Evolutionary conservation across 2,888 invertebrate species (phyloP), one percentile per base, ranked within the genome.

Genomic region (Scaptodrosophila latifasciaeformis): DNA sequence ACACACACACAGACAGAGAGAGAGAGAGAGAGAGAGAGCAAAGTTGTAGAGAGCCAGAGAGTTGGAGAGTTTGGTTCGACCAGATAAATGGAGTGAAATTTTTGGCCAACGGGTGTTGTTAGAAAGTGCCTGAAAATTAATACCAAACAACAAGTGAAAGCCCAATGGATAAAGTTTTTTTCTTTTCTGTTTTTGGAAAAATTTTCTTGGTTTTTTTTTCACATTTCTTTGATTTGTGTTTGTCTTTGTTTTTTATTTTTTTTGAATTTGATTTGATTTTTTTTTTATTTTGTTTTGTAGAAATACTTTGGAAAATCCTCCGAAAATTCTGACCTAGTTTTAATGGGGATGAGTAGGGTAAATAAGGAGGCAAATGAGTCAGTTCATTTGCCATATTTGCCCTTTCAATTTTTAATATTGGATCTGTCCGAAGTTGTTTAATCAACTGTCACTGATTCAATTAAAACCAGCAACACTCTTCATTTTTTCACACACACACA

Each of bases 361-460:
- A 34, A 34, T 3, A 2, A 13, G 9, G 13, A 2, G n/a, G 30
- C 4, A 30, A 13, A 34, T 34, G 13, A 13, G 10, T 4, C 43
- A 27, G 13, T 15, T 12, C 29, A 44, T 30, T 44, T 30, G 21
- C 24, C 29, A 21, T 13, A 39, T 56, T 64, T 63, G 43, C 39
- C 43, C 19, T 56, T 61, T 59, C 49, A 30, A 46, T 65, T 64
- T 67, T 65, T 59, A 52, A 58, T 52, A 62, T 62, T 67, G 70
- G 62, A 55, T 64, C 69, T 53, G 51, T 67, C 54, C 61, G 54
- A 59, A 74, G 55, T 54, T 57, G 56, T 67, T 69, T 76, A 74
- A 78, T 79, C 76, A 76, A 78, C 63, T 70, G 70, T 53, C 55
- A 67, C 63, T 76, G 67, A 78, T 76, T 77, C 70, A 76, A 74